Evolutionary conservation across 2,113 vertebrate genomes (phyloP).

Genomic region (Gobius niger): DNA sequence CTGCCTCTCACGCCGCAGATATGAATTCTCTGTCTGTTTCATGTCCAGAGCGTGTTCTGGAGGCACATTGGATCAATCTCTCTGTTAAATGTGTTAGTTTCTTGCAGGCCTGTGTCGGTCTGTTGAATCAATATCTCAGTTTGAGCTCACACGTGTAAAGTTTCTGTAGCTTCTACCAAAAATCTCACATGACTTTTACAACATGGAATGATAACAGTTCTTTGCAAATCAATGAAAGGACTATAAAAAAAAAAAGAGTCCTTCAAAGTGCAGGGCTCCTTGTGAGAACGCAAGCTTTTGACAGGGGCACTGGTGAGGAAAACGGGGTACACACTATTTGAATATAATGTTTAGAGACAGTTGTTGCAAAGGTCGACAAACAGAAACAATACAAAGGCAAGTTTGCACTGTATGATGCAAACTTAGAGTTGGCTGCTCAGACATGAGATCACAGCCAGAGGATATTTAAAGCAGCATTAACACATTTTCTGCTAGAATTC

Average conservation of each 20-base stretch:
- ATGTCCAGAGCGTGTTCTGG: neutral
- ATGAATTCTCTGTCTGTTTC: neutral
- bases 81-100: neutral
- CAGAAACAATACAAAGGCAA: neutral
- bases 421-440: neutral
- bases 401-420: neutral
- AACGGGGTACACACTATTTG: too few species aligned
- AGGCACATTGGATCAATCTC: neutral
- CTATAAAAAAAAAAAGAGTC: too few species aligned
- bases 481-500: conserved; percentile 57
- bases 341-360: too few species aligned
- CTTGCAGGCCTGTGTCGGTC: too few species aligned
- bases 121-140: conserved; percentile 2
- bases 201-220: neutral
- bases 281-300: too few species aligned
- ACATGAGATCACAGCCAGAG: conserved; percentile 41
- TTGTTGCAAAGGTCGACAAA: too few species aligned
- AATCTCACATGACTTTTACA: conserved; percentile 4
- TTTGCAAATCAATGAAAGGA: too few species aligned
- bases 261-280: too few species aligned
- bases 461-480: conserved; percentile 49
- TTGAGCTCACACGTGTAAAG: neutral
- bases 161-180: neutral
- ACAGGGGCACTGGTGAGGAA: too few species aligned
- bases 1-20: neutral